Percentiles rank a stretch among this genome's conserved stretches.
phyloP scores from a whole-genome alignment of 2,888 invertebrate species.

The Volucella bombylans region DNA sequence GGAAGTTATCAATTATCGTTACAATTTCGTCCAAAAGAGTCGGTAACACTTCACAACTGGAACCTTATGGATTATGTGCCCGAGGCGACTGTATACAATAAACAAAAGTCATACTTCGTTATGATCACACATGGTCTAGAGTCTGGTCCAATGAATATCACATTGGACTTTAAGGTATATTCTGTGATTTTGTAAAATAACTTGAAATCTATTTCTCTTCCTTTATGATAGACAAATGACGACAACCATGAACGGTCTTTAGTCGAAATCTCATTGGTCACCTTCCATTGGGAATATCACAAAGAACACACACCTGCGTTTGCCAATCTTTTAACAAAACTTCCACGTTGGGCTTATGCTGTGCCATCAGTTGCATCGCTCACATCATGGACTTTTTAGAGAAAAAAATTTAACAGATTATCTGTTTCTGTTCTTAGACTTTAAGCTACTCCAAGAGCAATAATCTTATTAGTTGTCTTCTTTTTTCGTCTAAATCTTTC shows the following conservation, averaged over 20 bases:
- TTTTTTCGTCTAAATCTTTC: slow-evolving; percentile 41
- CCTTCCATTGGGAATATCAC: slow-evolving; percentile 78
- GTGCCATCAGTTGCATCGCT: slow-evolving; percentile 78
- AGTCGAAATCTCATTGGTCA: slow-evolving; percentile 78
- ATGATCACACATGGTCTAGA: slow-evolving; percentile 78
- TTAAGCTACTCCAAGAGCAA: slow-evolving; percentile 59
- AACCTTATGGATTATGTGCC: slow-evolving; percentile 76
- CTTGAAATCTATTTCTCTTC: neutral
- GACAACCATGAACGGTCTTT: slow-evolving; percentile 76
- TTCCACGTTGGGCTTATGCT: slow-evolving; percentile 78
- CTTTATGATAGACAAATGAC: slow-evolving; percentile 71
- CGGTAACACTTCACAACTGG: slow-evolving; percentile 76
- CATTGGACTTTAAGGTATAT: slow-evolving; percentile 77
- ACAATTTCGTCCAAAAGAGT: slow-evolving; percentile 77
- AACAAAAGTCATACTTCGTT: slow-evolving; percentile 77
- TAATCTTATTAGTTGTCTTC: slow-evolving; percentile 53
- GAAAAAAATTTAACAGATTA: slow-evolving; percentile 33
- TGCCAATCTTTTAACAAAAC: slow-evolving; percentile 77
- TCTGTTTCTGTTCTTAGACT: slow-evolving; percentile 10
- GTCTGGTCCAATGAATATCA: slow-evolving; percentile 76
- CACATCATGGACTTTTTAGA: slow-evolving; percentile 77
- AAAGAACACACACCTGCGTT: slow-evolving; percentile 78
- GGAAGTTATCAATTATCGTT: slow-evolving; percentile 77
- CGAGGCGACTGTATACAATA: slow-evolving; percentile 75
- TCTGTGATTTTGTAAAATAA: neutral